These are phyloP conservation scores for Amphiprion clarkii DNA, from an alignment of 2,797 vertebrate species.

Conservation along the genomic window DNA sequence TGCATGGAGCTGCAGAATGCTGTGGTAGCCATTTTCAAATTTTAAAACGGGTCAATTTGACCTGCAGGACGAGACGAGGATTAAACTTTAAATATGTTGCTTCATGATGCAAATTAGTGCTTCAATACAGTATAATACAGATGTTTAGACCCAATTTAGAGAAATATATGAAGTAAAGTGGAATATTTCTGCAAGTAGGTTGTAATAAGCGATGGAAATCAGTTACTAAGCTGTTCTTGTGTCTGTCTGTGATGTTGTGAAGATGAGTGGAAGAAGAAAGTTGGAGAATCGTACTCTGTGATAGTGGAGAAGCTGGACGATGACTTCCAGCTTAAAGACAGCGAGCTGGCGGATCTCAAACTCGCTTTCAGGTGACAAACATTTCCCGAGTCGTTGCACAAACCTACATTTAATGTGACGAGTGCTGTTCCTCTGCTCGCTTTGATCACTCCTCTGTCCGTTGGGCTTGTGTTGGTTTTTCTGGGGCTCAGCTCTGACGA, in stretches of 20 bases:
- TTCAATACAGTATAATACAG: too few species aligned
- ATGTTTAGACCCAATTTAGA: too few species aligned
- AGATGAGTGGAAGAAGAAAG: slow-evolving; percentile 99
- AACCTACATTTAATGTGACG: not conserved
- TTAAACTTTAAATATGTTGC: too few species aligned
- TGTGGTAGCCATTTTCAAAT: too few species aligned
- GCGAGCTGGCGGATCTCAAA: slow-evolving; percentile 88
- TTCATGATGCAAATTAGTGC: too few species aligned
- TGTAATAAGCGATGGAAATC: not conserved
- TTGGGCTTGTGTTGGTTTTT: slow-evolving; percentile 48
- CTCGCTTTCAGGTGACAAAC: slow-evolving; percentile 92
- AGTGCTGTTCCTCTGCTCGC: not conserved
- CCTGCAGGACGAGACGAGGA: too few species aligned
- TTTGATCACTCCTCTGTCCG: slow-evolving; percentile 1
- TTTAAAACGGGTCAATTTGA: too few species aligned
- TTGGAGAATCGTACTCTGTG: slow-evolving; percentile 92
- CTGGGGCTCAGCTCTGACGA: slow-evolving; percentile 90
- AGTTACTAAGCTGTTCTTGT: slow-evolving; percentile 11
- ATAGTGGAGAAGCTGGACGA: slow-evolving; percentile 91
- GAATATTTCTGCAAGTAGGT: not conserved
- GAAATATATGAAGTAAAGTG: too few species aligned
- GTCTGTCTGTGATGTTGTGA: slow-evolving; percentile 27
- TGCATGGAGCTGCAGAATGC: too few species aligned
- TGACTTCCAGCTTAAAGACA: slow-evolving; percentile 91
- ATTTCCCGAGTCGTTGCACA: not conserved